Evolutionary conservation across 2,113 vertebrate genomes (phyloP), one percentile per base, ranked within the genome.

Genomic region (Cryptotis parvus): DNA sequence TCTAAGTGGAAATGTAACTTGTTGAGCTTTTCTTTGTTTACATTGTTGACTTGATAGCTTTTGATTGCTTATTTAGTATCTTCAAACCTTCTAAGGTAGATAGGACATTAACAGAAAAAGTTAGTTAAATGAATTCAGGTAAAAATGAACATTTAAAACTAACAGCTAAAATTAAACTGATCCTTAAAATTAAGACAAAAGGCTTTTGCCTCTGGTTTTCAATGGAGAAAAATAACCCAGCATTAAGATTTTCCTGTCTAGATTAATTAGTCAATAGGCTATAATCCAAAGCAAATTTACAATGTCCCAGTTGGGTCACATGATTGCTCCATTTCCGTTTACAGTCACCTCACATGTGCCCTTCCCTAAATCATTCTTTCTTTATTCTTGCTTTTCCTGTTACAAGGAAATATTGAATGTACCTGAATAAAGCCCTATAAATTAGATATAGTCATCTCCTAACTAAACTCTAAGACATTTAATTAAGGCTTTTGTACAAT

Each of bases 131-230:
- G 0, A 94, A 94, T 91, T 88, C 0, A 84, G 86, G 8, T 52
- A 6, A 93, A 96, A 58, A 87, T 45, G 22, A 84, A 20, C n/a
- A 63, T 89, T 93, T 92, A 91, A 91, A 95, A 96, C 81, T 33
- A 81, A 94, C 43, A 93, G 45, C n/a, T 89, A 81, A 90, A 96
- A 93, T 90, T 5, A 92, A 97, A 93, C 45, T 87, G 88, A 68
- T 79, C 29, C 65, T 95, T 91, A 78, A 95, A 93, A 94, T 29
- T 68, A 90, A 95, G 74, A 22, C 8, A 78, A 90, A 15, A 63
- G 49, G 87, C 94, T 92, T 49, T 94, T 78, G 78, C 94, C 91
- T 87, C 92, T 68, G 76, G 22, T 89, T 96, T 95, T 94, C 35
- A 84, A 31, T 29, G 82, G 39, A 61, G 65, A 84, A 87, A 78